These are phyloP conservation scores for Spinus olivaceus DNA, from an alignment of 2,797 vertebrate genomes.

Conservation along the genomic window DNA sequence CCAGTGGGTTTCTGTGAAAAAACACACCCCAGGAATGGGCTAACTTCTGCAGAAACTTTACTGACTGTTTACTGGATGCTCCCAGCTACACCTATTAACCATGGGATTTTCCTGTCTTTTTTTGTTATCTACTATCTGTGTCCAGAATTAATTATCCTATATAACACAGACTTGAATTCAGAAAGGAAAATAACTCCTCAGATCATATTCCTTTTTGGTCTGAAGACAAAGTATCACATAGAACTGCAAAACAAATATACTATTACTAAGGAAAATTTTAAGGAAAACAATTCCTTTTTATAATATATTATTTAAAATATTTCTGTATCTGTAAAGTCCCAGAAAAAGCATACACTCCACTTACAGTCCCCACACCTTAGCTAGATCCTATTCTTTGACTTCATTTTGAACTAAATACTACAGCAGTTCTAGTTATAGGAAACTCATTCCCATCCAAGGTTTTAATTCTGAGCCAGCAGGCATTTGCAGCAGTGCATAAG, in stretches of 20 bases:
- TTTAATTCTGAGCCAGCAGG: not conserved
- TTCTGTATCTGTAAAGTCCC: not conserved
- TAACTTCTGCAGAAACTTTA: not conserved
- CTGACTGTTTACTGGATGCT: not conserved
- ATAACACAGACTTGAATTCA: not conserved
- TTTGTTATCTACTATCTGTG: not conserved
- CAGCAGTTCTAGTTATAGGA: not conserved
- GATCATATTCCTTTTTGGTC: not conserved
- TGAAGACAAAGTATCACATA: not conserved
- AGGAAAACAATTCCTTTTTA: not conserved
- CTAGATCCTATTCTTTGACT: not conserved
- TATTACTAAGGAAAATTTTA: not conserved
- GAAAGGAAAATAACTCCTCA: not conserved
- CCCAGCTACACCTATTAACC: not conserved
- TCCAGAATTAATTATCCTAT: not conserved
- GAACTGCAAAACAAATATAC: not conserved
- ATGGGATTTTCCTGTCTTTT: not conserved
- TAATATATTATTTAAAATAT: not conserved
- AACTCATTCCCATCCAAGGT: not conserved
- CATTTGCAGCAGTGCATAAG: not conserved
- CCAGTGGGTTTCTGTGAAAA: not conserved
- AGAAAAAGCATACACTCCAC: not conserved
- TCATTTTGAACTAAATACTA: not conserved
- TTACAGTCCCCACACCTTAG: not conserved
- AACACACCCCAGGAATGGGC: not conserved